Evolutionary conservation across 2,113 vertebrate genomes (phyloP).

Genomic region (Ciconia stormi): DNA sequence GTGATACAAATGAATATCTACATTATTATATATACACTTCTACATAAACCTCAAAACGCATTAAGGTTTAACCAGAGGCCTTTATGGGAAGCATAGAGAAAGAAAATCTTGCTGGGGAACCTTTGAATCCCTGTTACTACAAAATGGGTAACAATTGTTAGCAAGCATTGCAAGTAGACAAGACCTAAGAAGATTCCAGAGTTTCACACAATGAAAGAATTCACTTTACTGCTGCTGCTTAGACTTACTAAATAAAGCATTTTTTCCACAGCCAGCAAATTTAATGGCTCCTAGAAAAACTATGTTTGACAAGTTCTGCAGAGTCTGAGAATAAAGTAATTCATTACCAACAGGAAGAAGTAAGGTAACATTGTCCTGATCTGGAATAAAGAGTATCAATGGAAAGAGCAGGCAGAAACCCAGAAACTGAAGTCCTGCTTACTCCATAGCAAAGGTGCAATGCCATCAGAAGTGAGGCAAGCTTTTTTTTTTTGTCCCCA

Average conservation of each 20-base stretch:
- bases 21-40: not conserved
- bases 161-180: not conserved
- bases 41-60: not conserved
- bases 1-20: not conserved
- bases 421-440: not conserved
- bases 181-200: not conserved
- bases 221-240: not conserved
- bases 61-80: not conserved
- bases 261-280: not conserved
- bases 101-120: not conserved
- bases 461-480: rapidly evolving
- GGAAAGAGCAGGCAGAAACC: not conserved
- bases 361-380: not conserved
- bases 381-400: not conserved
- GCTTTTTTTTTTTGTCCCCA: not conserved
- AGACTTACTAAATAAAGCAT: not conserved
- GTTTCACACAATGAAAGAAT: not conserved
- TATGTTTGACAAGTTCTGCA: not conserved
- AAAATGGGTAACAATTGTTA: not conserved
- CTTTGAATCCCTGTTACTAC: not conserved
- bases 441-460: not conserved
- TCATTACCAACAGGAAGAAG: not conserved
- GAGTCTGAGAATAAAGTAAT: not conserved
- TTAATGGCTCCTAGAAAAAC: not conserved
- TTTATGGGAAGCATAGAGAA: not conserved